Evolutionary conservation across 2,888 invertebrate genomes (phyloP).

Genomic region (Graphium colonna): DNA sequence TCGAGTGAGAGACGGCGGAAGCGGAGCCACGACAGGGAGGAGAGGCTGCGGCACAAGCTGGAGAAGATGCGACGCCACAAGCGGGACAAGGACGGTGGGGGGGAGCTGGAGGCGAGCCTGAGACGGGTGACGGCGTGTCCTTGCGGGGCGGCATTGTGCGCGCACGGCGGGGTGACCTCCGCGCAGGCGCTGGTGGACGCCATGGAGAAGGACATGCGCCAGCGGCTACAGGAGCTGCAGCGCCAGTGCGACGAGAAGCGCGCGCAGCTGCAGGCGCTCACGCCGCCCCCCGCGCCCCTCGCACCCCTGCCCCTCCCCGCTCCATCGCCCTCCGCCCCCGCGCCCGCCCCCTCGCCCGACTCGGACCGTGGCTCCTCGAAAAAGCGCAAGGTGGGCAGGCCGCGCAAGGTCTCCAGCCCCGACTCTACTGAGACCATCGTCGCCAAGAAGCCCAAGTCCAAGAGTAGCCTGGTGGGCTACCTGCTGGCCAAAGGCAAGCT

Average conservation of each 20-base stretch:
- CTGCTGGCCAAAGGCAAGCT: conserved; percentile 83
- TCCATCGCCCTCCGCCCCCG: conserved; percentile 68
- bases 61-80: conserved; percentile 70
- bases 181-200: conserved; percentile 83
- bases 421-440: conserved; percentile 89
- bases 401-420: conserved; percentile 84
- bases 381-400: conserved; percentile 90
- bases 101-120: conserved; percentile 65
- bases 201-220: conserved; percentile 90
- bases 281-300: conserved; percentile 72
- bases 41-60: conserved; percentile 63
- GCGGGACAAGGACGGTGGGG: conserved; percentile 51
- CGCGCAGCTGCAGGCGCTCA: conserved; percentile 87
- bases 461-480: conserved; percentile 83
- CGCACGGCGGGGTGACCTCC: conserved; percentile 64
- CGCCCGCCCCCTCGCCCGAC: conserved; percentile 69
- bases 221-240: conserved; percentile 89
- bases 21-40: conserved; percentile 62
- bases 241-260: conserved; percentile 91
- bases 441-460: conserved; percentile 88
- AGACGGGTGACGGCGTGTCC: conserved; percentile 63
- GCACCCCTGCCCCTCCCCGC: conserved; percentile 67
- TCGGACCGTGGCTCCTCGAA: conserved; percentile 81
- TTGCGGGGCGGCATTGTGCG: conserved; percentile 50
- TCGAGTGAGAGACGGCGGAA: conserved; percentile 63